Evolutionary conservation across 2,113 vertebrate genomes (phyloP).

Genomic region (Petrocephalus zakoni): DNA sequence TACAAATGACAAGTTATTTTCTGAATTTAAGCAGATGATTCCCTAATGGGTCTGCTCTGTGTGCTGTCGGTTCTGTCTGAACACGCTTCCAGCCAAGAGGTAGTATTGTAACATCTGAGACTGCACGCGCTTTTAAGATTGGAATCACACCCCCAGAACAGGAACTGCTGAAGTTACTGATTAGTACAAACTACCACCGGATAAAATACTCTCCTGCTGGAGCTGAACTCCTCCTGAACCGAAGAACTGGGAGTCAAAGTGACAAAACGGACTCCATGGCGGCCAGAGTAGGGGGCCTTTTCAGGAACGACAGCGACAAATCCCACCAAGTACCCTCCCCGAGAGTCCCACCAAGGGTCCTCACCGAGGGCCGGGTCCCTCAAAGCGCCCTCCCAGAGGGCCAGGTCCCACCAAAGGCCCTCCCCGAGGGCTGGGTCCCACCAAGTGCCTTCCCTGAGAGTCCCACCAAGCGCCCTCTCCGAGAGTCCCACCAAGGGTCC

Average conservation of each 20-base stretch:
- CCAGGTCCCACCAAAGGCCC: no score
- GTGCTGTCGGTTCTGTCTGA: neutral
- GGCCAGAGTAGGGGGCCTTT: neutral
- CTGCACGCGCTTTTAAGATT: neutral
- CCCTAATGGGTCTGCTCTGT: neutral
- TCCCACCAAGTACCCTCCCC: neutral
- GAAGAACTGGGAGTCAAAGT: neutral
- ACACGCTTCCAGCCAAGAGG: neutral
- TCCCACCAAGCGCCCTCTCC: no score
- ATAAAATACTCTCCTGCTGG: neutral
- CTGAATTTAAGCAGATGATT: neutral
- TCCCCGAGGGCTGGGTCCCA: no score
- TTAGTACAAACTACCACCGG: neutral
- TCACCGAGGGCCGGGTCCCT: no score
- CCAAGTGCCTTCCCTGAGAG: no score
- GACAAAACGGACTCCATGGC: neutral
- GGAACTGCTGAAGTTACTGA: neutral
- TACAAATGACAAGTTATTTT: neutral
- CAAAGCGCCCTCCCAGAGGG: no score
- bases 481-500: no score
- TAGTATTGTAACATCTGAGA: neutral
- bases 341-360: no score
- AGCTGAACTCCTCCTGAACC: neutral
- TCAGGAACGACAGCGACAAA: neutral
- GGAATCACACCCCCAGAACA: neutral